phyloP scores from a whole-genome alignment of 2,888 invertebrate genomes.

The Rhaphigaster nebulosa region DNA sequence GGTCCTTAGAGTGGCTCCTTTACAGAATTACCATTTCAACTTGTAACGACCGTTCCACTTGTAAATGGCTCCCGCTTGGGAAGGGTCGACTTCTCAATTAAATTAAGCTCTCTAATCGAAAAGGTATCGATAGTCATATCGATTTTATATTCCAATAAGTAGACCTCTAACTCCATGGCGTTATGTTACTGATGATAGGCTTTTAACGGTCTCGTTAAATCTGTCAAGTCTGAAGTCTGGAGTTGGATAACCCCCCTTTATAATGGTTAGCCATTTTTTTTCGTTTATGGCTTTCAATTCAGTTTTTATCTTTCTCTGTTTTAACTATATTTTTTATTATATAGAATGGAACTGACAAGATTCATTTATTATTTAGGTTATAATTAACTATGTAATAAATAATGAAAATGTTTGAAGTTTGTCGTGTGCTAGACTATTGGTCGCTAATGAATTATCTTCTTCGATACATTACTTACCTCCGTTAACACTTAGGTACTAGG shows the following conservation, averaged over 20 bases:
- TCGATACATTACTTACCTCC: too few relatives aligned
- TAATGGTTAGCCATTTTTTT: too few relatives aligned
- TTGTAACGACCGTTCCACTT: constrained; percentile 24
- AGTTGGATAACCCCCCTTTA: background rate
- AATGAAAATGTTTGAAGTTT: too few relatives aligned
- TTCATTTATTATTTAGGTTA: too few relatives aligned
- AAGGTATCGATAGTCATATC: background rate
- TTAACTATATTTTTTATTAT: too few relatives aligned
- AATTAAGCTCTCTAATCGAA: constrained; percentile 29
- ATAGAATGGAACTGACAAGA: too few relatives aligned
- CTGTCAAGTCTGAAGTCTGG: background rate
- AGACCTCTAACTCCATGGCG: background rate
- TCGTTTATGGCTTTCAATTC: too few relatives aligned
- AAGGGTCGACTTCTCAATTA: background rate
- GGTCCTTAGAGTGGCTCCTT: background rate
- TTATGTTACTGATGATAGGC: background rate
- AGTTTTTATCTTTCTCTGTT: too few relatives aligned
- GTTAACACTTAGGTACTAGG: too few relatives aligned
- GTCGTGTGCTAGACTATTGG: too few relatives aligned
- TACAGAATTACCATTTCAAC: constrained; percentile 16
- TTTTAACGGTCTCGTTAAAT: background rate
- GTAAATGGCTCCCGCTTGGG: background rate
- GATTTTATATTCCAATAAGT: background rate
- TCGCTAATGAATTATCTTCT: too few relatives aligned
- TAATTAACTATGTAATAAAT: too few relatives aligned